Evolutionary conservation across 2,113 vertebrate genomes (phyloP), one percentile per base, ranked within the genome.

Genomic region (Daboia siamensis): DNA sequence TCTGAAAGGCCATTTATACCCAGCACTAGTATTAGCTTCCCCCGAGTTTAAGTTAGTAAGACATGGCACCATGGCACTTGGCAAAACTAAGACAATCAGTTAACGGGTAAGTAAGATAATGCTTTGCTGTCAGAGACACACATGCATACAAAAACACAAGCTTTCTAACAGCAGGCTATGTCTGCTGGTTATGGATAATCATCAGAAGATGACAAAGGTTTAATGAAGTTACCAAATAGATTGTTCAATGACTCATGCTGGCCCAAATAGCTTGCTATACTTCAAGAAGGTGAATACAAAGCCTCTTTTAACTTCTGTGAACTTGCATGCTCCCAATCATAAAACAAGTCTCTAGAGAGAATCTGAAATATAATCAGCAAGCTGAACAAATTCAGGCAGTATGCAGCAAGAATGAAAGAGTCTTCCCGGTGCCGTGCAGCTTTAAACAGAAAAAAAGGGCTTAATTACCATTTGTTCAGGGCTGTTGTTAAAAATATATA

Each of bases 121-220:
- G 90, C 94, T 95, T 92, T 90, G 95, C 93, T 92, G 95, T 48
- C 91, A 87, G 93, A 95, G 94, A 90, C 54, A 89, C 23, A 48
- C 7, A 87, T 52, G 51, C 86, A n/a, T 9, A 54, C 29, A 87
- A 52, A 54, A 52, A 54, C 87, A 92, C 57, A 88, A 11, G n/a
- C 11, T 80, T 80, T 80, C 69, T 59, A 84, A 52, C 64, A 57
- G 4, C 6, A 39, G 12, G 9, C 20, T 84, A 0, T 39, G 8
- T 89, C 39, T 48, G 39, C 10, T 33, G 52, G 48, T 7, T 88
- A 8, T 55, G 57, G 48, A 26, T 9, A 87, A 54, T 54, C 33
- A 24, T 52, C 23, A 12, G 48, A 54, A 87, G 48, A 88, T 17
- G 59, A 61, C 21, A 39, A 33, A 5, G n/a, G n/a, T 44, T 54